A percentile compares a stretch with the other conserved stretches of the same genome.
Conservation (phyloP, 2,888 invertebrate species). For the Zygogramma bicolorata region DNA sequence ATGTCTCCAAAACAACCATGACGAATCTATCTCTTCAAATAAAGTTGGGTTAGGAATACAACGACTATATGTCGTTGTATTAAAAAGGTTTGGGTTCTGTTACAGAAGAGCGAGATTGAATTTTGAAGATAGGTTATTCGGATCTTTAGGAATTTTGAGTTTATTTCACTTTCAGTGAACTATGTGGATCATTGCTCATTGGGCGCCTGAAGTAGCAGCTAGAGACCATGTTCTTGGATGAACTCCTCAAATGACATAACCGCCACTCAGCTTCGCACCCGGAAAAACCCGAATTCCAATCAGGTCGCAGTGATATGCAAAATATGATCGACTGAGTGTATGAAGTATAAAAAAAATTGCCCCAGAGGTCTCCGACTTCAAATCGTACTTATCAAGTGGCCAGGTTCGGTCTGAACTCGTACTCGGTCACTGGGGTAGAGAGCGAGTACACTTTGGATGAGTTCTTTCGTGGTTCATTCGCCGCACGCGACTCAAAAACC, state of each 20-base stretch:
- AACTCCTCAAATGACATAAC: background rate
- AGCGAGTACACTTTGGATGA: slow-evolving; percentile 49
- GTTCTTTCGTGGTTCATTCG: background rate
- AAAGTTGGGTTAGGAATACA: too few species aligned
- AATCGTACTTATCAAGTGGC: slow-evolving; percentile 27
- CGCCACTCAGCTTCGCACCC: background rate
- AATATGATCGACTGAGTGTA: background rate
- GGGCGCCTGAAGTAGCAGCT: too few species aligned
- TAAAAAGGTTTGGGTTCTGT: too few species aligned
- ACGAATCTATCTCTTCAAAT: too few species aligned
- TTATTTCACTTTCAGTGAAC: too few species aligned
- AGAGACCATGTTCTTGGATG: too few species aligned
- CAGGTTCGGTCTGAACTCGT: slow-evolving; percentile 34
- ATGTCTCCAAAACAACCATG: too few species aligned
- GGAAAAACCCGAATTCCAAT: slow-evolving; percentile 6
- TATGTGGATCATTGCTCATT: too few species aligned
- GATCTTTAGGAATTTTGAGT: too few species aligned
- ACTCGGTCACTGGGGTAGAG: slow-evolving; percentile 61
- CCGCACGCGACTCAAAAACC: slow-evolving; percentile 14
- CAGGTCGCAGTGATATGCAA: background rate
- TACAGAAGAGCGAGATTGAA: too few species aligned
- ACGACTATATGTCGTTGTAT: too few species aligned
- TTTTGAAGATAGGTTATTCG: too few species aligned
- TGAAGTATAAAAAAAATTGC: background rate
- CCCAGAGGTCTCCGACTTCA: background rate